Evolutionary conservation across 2,888 invertebrate species (phyloP), one percentile per base, ranked within the genome.

Genomic region (Tipula helvola): DNA sequence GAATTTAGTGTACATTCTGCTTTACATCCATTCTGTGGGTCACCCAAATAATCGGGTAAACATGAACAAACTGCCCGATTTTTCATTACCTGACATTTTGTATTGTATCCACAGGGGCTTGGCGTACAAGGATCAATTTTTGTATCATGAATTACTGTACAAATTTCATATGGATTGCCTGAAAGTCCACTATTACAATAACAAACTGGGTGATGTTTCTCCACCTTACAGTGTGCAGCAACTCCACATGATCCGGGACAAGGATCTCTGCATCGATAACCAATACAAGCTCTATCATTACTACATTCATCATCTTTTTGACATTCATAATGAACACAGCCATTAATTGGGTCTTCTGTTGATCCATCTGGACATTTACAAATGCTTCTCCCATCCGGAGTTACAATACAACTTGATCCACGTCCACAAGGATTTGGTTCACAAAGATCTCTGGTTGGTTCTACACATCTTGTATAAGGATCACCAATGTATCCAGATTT

Each of bases 1-100:
- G 96, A 95, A 90, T 97, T 96, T 89, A 96, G 93, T n/a, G 94
- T 93, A 90, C 97, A 96, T 92, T 97, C 96, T 36, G 96, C 95
- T 89, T 93, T 93, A 90, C 95, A 97, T 88, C 96, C 96, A 86
- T 93, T 91, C 88, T 94, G 94, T 3, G 97, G 97, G 92, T 97
- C 95, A 10, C 97, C 97, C 87, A 94, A 91, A 90, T 95, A 96
- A 88, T 95, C 95, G 8, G 95, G 93, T 85, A 95, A 91, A 89
- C 97, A 97, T 0, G 95, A 95, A 90, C 97, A 97, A 36, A 96
- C 93, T 16, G 96, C 95, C 88, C 94, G 92, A 87, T 94, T 94
- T 85, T 93, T 93, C 86, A 95, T 91, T 87, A 96, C 93, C 90
- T 95, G 94, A 89, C 97, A 97, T 87, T 95, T 92, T 0, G 96